Base-by-base conservation (phyloP, 2,113 vertebrate species). In the Fulmarus glacialis region DNA sequence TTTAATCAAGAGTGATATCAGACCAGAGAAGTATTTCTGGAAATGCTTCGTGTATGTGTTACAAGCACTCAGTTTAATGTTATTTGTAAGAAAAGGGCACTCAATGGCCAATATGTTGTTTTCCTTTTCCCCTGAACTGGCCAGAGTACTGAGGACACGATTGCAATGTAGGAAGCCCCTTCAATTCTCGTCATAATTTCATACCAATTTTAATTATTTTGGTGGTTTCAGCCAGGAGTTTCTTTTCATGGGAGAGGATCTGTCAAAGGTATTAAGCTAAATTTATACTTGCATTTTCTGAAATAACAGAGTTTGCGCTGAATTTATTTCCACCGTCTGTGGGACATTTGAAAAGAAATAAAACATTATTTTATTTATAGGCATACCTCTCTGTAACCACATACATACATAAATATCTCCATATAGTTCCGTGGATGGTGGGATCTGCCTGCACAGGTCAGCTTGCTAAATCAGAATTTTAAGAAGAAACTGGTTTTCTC, bases 381-480 rank as follows among this genome's bases (percentile, higher is more conserved):
- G 14, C 2, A 6, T 75, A 68, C 24, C n/a, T 91, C 53, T 83
- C n/a, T 87, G 24, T 52, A 90, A 71, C 5, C 55, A 83, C 11
- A 19, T 43, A 27, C 21, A 22, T 38, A 16, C 55, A n/a, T 29
- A 53, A 68, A 58, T 82, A 81, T 42, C 58, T 84, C 40, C 58
- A 15, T 75, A 2, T 62, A 81, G 86, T 85, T 83, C 78, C 38
- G 7, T 20, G 55, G 62, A 55, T 79, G 19, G 42, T 66, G 62
- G 70, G 79, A 73, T 90, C 58, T 94, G 81, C 87, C 77, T 80
- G 93, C 81, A 87, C 81, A 89, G 89, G 77, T 91, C 92, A 87
- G 48, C 73, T 82, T 87, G 59, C 75, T 95, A 53, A 92, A 90
- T 90, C 56, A 82, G 47, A 60, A 52, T 84, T 70, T 87, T 75